Evolutionary conservation across 1,140 invertebrate genomes (phyloP), one percentile per base, ranked within the genome.

Genomic region (Lasaia peninsularis): DNA sequence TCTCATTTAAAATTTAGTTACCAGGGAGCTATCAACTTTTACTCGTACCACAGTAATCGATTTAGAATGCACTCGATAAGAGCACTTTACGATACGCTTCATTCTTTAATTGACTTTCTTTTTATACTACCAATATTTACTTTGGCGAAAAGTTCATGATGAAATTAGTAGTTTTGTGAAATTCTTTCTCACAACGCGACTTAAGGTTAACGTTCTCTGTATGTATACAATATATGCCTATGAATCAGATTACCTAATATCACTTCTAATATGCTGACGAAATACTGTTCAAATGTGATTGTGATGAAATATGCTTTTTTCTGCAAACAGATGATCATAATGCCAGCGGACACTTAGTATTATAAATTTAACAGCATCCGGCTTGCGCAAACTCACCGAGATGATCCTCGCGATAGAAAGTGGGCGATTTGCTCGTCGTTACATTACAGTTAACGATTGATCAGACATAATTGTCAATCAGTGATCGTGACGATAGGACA

Each of bases 51-150:
- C 37, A 21, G 18, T 48, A 48, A 21, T 48, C 40, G 10, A 48
- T 48, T 48, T 48, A 48, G 11, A 48, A 48, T 48, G 40, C 40
- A 48, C 3, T 48, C 40, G 40, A 48, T 48, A 48, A 48, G 40
- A 21, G 40, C 18, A 48, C 24, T 48, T 48, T 48, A 48, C 40
- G 40, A 48, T 21, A 16, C 18, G 40, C 20, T 28, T n/a, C 40
- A n/a, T 21, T 48, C 18, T 20, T 48, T 48, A 48, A 48, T 48
- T 48, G 40, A 48, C 40, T 48, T 48, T 48, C 40, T 48, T 48
- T 48, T 44, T 48, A 20, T 20, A 20, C 20, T 20, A 11, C 18
- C 20, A 48, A 18, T 11, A 21, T 48, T 48, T 21, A 14, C 18
- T 11, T 11, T 48, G 8, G 20, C 11, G 40, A 48, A 48, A 48